A percentile compares a stretch with the other conserved stretches of the same genome.
These are phyloP conservation scores for Lanistes nyassanus DNA, from an alignment of 1,140 invertebrate species.

Conservation along the genomic window DNA sequence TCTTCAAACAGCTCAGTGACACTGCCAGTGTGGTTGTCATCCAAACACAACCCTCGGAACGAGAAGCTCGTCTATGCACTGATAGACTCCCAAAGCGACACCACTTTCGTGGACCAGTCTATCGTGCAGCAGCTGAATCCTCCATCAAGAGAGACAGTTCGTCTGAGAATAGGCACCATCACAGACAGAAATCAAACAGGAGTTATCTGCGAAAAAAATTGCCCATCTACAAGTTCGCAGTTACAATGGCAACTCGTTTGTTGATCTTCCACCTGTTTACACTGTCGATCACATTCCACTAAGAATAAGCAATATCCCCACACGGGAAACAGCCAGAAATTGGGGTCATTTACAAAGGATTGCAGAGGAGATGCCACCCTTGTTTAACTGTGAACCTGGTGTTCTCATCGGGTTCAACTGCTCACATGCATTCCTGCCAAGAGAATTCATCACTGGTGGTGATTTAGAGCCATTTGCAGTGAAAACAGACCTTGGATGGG, in stretches of 20 bases:
- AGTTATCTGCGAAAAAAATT: neutral
- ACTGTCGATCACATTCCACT: neutral
- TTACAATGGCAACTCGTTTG: too few relatives aligned
- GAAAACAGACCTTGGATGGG: constrained; percentile 7
- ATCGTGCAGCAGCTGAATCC: neutral
- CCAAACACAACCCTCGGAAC: too few relatives aligned
- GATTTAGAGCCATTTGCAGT: constrained; percentile 7
- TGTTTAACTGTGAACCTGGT: constrained; percentile 3
- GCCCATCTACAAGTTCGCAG: neutral
- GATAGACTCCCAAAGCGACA: neutral
- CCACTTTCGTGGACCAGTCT: neutral
- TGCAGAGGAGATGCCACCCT: neutral
- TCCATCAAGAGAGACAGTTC: neutral
- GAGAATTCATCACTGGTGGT: neutral
- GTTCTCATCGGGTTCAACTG: constrained; percentile 3
- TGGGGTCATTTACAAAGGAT: neutral
- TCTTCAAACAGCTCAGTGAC: too few relatives aligned
- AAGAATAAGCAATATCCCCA: neutral
- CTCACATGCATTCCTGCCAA: neutral
- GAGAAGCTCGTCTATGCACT: too few relatives aligned
- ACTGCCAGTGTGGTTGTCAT: too few relatives aligned
- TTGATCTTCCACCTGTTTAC: neutral
- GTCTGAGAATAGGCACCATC: neutral
- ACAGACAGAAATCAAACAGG: neutral
- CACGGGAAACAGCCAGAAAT: neutral